Conservation (phyloP, 2,888 invertebrate genomes). For the Frankliniella intonsa region DNA sequence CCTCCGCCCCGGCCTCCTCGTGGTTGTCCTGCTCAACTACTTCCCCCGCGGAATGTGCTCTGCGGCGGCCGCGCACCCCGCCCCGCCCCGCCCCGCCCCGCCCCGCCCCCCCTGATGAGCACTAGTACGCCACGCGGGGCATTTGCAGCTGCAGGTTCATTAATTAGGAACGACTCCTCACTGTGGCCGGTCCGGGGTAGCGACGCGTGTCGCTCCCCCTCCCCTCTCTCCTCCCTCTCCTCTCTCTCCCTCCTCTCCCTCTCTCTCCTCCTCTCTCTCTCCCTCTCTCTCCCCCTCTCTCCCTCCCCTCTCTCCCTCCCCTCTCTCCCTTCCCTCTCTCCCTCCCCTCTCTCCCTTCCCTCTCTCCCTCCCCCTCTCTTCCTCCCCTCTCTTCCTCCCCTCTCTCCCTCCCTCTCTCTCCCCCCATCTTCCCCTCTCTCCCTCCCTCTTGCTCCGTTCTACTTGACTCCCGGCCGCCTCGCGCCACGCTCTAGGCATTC, state of each 20-base stretch:
- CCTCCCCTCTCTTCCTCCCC: not conserved
- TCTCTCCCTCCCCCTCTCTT: too few relatives aligned
- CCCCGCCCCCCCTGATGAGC: not conserved
- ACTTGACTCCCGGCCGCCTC: not conserved
- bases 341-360: too few relatives aligned
- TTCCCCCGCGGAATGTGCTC: too few relatives aligned
- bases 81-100: not conserved
- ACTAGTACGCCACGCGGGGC: not conserved
- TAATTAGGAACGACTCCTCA: constrained; percentile 19
- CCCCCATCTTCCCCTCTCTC: too few relatives aligned
- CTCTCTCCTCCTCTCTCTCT: too few relatives aligned
- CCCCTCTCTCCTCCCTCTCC: not conserved
- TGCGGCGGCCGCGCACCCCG: not conserved
- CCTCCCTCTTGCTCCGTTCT: not conserved
- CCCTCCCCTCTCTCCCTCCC: too few relatives aligned
- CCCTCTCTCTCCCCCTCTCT: too few relatives aligned
- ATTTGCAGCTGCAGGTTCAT: constrained; percentile 26
- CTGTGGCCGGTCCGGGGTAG: not conserved
- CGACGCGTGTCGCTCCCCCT: not conserved
- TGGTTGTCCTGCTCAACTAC: too few relatives aligned
- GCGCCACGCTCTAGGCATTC: too few relatives aligned
- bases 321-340: too few relatives aligned
- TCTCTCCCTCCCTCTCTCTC: not conserved
- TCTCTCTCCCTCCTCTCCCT: too few relatives aligned
- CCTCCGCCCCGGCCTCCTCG: too few relatives aligned